Evolutionary conservation across 2,113 vertebrate species (phyloP).

Genomic region (Pomatostomus ruficeps): DNA sequence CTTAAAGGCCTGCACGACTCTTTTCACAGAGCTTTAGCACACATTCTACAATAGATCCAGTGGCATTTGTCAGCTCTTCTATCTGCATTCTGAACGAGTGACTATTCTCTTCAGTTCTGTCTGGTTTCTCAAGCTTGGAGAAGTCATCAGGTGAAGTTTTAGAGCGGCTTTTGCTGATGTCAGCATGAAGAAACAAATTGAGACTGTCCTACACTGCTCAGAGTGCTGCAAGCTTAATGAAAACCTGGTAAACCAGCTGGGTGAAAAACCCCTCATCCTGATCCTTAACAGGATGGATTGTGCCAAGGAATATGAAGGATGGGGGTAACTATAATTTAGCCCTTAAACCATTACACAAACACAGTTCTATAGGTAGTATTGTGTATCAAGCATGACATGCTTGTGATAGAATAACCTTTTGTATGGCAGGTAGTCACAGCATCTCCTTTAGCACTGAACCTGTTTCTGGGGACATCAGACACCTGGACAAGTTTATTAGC

Average conservation of each 20-base stretch:
- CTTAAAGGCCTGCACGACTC: not conserved
- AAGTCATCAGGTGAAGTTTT: slow-evolving; percentile 60
- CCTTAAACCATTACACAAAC: not conserved
- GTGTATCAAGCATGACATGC: not conserved
- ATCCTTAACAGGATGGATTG: not conserved
- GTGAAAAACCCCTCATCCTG: not conserved
- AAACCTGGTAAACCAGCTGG: not conserved
- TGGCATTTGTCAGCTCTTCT: not conserved
- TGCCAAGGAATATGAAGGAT: not conserved
- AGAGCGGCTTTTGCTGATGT: slow-evolving; percentile 46
- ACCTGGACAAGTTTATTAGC: not conserved
- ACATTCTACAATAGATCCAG: not conserved
- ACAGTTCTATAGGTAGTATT: not conserved
- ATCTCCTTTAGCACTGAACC: not conserved
- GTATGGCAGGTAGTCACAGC: not conserved
- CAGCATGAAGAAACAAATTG: slow-evolving; percentile 4
- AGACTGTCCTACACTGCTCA: not conserved
- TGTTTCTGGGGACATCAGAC: not conserved
- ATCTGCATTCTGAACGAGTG: slow-evolving; percentile 40
- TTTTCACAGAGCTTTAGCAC: not conserved
- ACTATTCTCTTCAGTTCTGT: slow-evolving; percentile 12
- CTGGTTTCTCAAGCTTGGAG: slow-evolving; percentile 35
- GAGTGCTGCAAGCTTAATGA: not conserved
- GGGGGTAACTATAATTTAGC: not conserved
- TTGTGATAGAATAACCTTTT: not conserved